Percentiles rank a stretch among this genome's conserved stretches.
phyloP scores from a whole-genome alignment of 2,888 invertebrate species.

The Eupeodes latifasciatus region DNA sequence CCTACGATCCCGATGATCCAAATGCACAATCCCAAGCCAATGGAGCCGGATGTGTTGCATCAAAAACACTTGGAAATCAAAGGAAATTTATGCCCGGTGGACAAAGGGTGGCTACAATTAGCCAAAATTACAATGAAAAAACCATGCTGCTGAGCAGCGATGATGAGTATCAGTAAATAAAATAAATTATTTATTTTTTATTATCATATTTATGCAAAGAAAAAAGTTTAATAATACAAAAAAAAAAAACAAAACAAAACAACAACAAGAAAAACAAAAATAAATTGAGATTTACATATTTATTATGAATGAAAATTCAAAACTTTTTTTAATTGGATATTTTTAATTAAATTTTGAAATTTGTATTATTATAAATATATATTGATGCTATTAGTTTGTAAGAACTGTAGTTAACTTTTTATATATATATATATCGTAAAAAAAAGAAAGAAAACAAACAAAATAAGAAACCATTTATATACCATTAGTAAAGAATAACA shows the following conservation, averaged over 20 bases:
- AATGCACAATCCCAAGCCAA: conserved; percentile 81
- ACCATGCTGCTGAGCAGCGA: conserved; percentile 97
- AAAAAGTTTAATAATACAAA: conserved; percentile 19
- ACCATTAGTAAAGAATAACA: conserved; percentile 47
- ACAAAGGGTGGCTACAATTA: conserved; percentile 91
- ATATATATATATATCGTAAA: conserved; percentile 64
- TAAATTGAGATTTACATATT: conserved; percentile 35
- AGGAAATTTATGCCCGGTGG: conserved; percentile 87
- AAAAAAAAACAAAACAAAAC: not conserved
- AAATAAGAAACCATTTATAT: conserved; percentile 30
- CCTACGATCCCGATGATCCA: conserved; percentile 89
- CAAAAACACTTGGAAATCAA: conserved; percentile 84
- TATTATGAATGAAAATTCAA: conserved; percentile 10
- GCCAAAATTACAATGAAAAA: conserved; percentile 96
- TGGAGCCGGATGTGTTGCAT: conserved; percentile 83
- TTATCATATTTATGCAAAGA: conserved; percentile 23
- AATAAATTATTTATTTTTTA: conserved; percentile 12
- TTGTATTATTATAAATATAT: conserved; percentile 27
- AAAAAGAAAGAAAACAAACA: conserved; percentile 18
- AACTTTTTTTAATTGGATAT: conserved; percentile 5
- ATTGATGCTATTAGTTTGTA: conserved; percentile 67
- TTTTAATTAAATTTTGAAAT: conserved; percentile 29
- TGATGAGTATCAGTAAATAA: conserved; percentile 93
- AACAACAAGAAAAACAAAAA: not conserved
- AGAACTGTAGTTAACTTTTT: conserved; percentile 74